Base-by-base conservation (phyloP, 1,140 invertebrate species). In the Yoshiicerus persimilis region DNA sequence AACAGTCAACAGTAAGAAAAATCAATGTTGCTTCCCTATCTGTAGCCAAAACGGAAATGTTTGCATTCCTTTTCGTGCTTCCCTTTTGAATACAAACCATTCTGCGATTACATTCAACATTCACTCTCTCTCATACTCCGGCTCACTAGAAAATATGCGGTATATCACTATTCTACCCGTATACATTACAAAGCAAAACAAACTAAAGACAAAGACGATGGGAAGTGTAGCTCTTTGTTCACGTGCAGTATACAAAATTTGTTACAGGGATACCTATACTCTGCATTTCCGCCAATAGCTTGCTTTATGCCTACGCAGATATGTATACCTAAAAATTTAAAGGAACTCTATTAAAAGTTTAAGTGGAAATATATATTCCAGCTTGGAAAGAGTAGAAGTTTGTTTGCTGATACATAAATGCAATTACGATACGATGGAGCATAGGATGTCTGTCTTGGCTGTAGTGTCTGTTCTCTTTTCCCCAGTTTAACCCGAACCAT, bases 1-100 rank as follows among this genome's bases (percentile, higher is more conserved):
- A 80, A 80, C 75, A 80, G 75, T 80, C 75, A 80, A 80, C 75
- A 80, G 75, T 80, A 80, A 36, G 75, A 80, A 80, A 80, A 80
- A 80, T 80, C 75, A 80, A 80, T 80, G 75, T 80, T 34, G 32
- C 75, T 80, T 80, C 75, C 75, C 75, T 38, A 80, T 80, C 75
- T 38, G 75, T 34, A 80, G 75, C 75, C 34, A 38, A 32, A 80
- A 38, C 30, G 75, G 75, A 80, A 80, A 80, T 80, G 75, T 80
- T 80, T 80, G 75, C 75, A 80, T 80, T 80, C 75, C 75, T 80
- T 38, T 80, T 80, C 75, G 32, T 80, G 34, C 66, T 70, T 80
- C 75, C 34, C 75, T 34, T 80, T 80, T 80, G 75, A 80, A 80
- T 80, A 80, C 75, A 36, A 70, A 80, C 75, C 32, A 80, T 32